These are phyloP conservation scores for Apis laboriosa DNA, from an alignment of 1,140 invertebrate species.

Conservation along the genomic window DNA sequence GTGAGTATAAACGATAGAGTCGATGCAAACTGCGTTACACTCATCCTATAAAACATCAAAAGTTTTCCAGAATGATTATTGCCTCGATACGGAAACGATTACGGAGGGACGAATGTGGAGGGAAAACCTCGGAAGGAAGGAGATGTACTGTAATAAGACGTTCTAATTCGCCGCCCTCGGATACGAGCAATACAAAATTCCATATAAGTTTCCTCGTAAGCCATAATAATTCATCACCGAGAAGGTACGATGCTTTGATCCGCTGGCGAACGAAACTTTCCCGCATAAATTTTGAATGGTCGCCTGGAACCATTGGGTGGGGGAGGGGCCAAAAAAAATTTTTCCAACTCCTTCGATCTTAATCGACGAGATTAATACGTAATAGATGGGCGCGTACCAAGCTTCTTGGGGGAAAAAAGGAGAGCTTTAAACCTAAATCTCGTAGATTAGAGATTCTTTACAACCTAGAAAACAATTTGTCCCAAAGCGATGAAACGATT, in stretches of 20 bases:
- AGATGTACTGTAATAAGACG: not conserved
- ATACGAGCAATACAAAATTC: slow-evolving; percentile 25
- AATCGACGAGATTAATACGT: slow-evolving; percentile 16
- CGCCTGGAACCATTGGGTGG: not conserved
- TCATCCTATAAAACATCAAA: not conserved
- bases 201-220: slow-evolving; percentile 38
- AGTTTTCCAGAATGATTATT: not conserved
- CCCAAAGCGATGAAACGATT: not conserved
- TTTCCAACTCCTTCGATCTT: not conserved
- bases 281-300: slow-evolving; percentile 4
- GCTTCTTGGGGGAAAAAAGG: no score
- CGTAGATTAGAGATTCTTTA: slow-evolving; percentile 33
- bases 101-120: no score
- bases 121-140: not conserved
- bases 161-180: slow-evolving; percentile 21
- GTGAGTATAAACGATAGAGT: no score
- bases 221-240: slow-evolving; percentile 39
- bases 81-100: not conserved
- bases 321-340: no score
- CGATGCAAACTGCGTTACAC: no score
- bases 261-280: not conserved
- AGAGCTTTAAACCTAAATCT: slow-evolving; percentile 12
- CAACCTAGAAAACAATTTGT: slow-evolving; percentile 25
- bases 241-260: slow-evolving; percentile 16
- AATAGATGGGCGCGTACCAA: not conserved